phyloP scores from a whole-genome alignment of 2,888 invertebrate species.

The Drosophila mayaguana region DNA sequence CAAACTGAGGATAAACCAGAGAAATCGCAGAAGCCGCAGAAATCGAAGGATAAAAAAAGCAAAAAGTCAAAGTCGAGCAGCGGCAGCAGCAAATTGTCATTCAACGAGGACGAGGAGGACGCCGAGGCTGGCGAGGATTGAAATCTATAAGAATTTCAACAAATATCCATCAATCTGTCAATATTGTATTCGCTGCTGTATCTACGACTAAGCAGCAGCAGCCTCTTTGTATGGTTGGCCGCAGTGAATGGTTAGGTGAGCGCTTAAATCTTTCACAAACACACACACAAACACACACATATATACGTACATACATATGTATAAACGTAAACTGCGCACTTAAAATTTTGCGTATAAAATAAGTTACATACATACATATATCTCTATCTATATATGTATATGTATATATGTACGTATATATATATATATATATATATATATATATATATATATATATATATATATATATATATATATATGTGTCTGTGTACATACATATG shows the following conservation, averaged over 20 bases:
- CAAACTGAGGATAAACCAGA: slow-evolving; percentile 30
- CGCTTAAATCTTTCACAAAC: slow-evolving; percentile 34
- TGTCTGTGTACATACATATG: slow-evolving; percentile 4
- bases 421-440: neutral
- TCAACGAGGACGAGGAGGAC: slow-evolving; percentile 86
- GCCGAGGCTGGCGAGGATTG: slow-evolving; percentile 64
- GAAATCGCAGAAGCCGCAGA: slow-evolving; percentile 17
- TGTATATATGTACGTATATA: neutral
- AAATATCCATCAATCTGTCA: slow-evolving; percentile 1
- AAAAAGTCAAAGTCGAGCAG: slow-evolving; percentile 65
- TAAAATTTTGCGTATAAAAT: slow-evolving; percentile 47
- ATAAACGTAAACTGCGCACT: slow-evolving; percentile 53
- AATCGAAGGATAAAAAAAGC: slow-evolving; percentile 47
- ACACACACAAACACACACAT: neutral
- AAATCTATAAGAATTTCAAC: slow-evolving; percentile 7
- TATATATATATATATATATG: neutral
- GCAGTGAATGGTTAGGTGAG: slow-evolving; percentile 53
- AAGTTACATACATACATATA: slow-evolving; percentile 10
- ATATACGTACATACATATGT: neutral
- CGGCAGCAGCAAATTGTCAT: slow-evolving; percentile 85
- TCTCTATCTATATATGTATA: neutral
- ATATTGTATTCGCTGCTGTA: slow-evolving; percentile 18
- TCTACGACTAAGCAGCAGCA: slow-evolving; percentile 18
- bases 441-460: neutral
- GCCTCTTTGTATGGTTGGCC: slow-evolving; percentile 44